Evolutionary conservation across 2,113 vertebrate genomes (phyloP).

Genomic region (Hyperoodon ampullatus): DNA sequence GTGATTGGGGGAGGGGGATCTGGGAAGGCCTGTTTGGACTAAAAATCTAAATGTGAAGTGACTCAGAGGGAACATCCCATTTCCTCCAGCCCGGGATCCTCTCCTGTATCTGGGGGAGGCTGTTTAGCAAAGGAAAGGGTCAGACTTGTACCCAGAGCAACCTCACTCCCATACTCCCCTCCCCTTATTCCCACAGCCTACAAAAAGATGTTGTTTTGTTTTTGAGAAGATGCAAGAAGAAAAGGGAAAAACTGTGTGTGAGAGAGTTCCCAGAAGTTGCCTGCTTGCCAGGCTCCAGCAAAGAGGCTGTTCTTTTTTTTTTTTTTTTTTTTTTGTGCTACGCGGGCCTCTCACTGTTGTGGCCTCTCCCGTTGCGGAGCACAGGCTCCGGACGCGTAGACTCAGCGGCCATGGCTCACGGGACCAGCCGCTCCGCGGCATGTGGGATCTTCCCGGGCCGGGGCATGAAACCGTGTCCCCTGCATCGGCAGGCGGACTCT

Average conservation of each 20-base stretch:
- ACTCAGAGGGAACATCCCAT: fast-evolving
- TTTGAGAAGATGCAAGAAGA: neutral
- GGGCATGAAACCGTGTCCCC: no score
- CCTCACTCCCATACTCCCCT: neutral
- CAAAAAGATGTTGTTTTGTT: constrained; percentile 5
- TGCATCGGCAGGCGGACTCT: no score
- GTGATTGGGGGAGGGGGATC: neutral
- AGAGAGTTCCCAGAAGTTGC: neutral
- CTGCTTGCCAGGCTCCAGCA: neutral
- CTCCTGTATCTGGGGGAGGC: neutral
- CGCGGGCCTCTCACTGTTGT: no score
- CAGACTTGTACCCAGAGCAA: neutral
- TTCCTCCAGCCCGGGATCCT: neutral
- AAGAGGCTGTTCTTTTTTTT: neutral
- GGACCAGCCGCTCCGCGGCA: no score
- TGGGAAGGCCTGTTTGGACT: neutral
- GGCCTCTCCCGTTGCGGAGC: no score
- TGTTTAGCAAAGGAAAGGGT: neutral
- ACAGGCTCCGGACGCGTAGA: no score
- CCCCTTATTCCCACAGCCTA: neutral
- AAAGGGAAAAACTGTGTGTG: neutral
- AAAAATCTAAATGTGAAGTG: neutral
- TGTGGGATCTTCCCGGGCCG: no score
- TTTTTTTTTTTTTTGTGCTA: neutral
- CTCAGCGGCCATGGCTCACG: no score